Evolutionary conservation across 1,140 invertebrate species (phyloP).

Genomic region (Lysiphlebus fabarum): DNA sequence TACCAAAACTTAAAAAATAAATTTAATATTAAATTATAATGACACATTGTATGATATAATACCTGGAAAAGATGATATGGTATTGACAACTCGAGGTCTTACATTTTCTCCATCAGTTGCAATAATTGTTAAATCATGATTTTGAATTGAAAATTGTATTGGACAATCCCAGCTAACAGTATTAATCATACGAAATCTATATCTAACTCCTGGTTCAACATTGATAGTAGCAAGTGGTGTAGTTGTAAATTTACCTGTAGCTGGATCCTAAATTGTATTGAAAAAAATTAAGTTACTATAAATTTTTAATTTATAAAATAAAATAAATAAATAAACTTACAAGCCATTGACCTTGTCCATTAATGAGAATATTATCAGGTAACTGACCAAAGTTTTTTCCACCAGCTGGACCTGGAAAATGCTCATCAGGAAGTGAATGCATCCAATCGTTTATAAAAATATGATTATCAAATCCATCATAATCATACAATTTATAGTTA

Average conservation of each 20-base stretch:
- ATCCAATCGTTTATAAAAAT: constrained; percentile 83
- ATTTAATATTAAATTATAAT: too few species aligned
- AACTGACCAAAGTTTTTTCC: constrained; percentile 58
- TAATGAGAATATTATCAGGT: constrained; percentile 24
- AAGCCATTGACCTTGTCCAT: constrained; percentile 22
- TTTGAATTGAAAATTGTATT: constrained; percentile 54
- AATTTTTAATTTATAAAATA: background rate
- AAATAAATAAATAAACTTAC: background rate
- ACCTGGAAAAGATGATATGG: constrained; percentile 20
- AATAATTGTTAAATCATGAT: constrained; percentile 55
- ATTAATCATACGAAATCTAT: constrained; percentile 57
- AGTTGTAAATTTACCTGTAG: constrained; percentile 9
- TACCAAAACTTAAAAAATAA: too few species aligned
- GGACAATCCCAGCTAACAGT: constrained; percentile 55
- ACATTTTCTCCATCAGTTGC: constrained; percentile 50
- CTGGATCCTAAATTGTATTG: constrained; percentile 20
- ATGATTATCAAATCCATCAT: constrained; percentile 75
- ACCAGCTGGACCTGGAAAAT: constrained; percentile 63
- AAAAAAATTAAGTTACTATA: background rate
- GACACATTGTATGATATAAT: too few species aligned
- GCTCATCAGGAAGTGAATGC: constrained; percentile 65
- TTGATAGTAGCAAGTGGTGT: constrained; percentile 33
- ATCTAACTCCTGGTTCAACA: constrained; percentile 39
- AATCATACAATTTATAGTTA: constrained; percentile 75
- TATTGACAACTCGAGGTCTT: constrained; percentile 13